Conservation (phyloP, 2,113 vertebrate genomes). For the Dissostichus mawsoni region DNA sequence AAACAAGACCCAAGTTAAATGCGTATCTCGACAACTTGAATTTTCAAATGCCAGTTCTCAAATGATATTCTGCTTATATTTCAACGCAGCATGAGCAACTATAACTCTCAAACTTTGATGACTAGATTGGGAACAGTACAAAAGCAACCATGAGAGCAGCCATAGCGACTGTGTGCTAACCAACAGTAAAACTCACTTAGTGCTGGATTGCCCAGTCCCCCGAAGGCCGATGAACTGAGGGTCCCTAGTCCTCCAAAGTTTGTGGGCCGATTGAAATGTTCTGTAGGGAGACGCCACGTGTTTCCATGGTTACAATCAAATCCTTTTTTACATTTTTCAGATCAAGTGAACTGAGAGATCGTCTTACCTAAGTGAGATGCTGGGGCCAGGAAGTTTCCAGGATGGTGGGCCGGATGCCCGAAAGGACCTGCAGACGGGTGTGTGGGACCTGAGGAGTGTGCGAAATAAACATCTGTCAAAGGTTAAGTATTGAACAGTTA, state of each 20-base stretch:
- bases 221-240: slow-evolving; percentile 95
- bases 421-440: slow-evolving; percentile 92
- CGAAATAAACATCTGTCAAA: background rate
- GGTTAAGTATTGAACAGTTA: background rate
- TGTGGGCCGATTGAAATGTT: slow-evolving; percentile 91
- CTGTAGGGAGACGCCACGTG: slow-evolving; percentile 80
- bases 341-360: background rate
- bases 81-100: background rate
- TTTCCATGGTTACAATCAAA: background rate
- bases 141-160: background rate
- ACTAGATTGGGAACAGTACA: background rate
- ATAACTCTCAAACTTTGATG: background rate
- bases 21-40: slow-evolving; percentile 29
- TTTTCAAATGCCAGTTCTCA: background rate
- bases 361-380: slow-evolving; percentile 92
- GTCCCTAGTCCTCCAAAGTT: slow-evolving; percentile 93
- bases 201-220: slow-evolving; percentile 96
- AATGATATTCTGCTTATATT: background rate
- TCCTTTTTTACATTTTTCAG: background rate
- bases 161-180: background rate
- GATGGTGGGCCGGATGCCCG: slow-evolving; percentile 92
- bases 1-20: slow-evolving; percentile 74
- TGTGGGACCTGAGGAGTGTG: slow-evolving; percentile 85
- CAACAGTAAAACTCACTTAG: slow-evolving; percentile 90
- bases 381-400: slow-evolving; percentile 93